Evolutionary conservation across 1,140 invertebrate genomes (phyloP), one percentile per base, ranked within the genome.

Genomic region (Drosophila santomea): DNA sequence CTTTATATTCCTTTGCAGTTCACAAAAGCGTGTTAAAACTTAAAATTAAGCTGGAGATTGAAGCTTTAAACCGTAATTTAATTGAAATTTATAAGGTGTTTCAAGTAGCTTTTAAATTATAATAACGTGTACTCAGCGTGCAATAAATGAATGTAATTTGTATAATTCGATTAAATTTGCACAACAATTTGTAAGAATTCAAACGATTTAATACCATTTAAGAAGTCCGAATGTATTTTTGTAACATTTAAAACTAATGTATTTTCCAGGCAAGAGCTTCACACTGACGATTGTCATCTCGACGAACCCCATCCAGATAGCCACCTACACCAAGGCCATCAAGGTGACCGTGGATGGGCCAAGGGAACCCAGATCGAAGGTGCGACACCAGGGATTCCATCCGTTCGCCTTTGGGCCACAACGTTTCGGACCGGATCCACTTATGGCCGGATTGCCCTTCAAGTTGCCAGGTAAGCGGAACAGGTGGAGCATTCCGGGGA

Each of bases 321-420:
- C 97, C 12, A 98, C 98, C 3, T 97, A 98, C 92, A 96, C 94
- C 60, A 99, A 99, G 92, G 98, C 98, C 38, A 99, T 99, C 91
- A 99, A 99, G 94, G 98, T 99, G 48, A 99, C 98, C 0, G 98
- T 99, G 41, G 98, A 99, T 92, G 98, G 98, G 52, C 98, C 98
- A 0, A 93, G 98, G 79, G 98, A 99, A 92, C 98, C 98, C 2
- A 94, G 98, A 74, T 98, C 97, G 32, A 99, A 99, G 94, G 97
- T 97, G 80, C 94, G 96, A 57, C 96, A 97, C 89, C 96, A 96
- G 90, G 95, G 95, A 44, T 97, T 97, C 91, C 96, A 97, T 94
- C 96, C 96, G 39, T 97, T 97, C 92, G 96, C 96, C 81, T 97
- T 97, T 92, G 96, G 96, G 61, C 96, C 96, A 32, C 93, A 95